Evolutionary conservation across 1,140 invertebrate genomes (phyloP), one percentile per base, ranked within the genome.

Genomic region (Berghia stephanieae): DNA sequence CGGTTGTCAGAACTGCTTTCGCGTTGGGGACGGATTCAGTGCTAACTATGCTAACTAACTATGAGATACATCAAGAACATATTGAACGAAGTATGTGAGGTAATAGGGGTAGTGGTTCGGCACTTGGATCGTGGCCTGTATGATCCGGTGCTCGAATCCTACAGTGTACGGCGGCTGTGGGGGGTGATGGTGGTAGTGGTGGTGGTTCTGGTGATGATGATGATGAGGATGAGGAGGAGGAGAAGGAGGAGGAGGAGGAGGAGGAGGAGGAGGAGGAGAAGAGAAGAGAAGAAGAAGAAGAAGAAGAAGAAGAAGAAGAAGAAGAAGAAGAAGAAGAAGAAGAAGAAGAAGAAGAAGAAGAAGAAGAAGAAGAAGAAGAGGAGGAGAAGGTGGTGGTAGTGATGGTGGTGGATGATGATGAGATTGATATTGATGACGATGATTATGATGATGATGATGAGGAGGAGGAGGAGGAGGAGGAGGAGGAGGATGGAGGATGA

Each of bases 291-390:
- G 31, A 78, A 57, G 18, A 63, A 69, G 27, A 75, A 71, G 36
- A 67, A 40, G 31, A 75, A 24, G 42, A 44, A 55, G 24, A 77
- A 42, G 36, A 36, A 71, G 31, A 78, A 27, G 27, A 66, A 38
- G 55, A 5, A 27, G 43, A 27, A 78, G 55, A 34, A 36, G 40
- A 21, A 78, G 38, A 40, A 31, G 16, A 21, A 63, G 38, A 46
- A 40, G 27, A 34, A 16, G 43, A 24, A 40, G 52, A 10, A 3
- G 43, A 27, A 57, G 34, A 31, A 38, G 38, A 16, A 5, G 69
- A 52, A 49, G 43, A 18, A 71, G 69, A 16, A 73, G 43, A 24
- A 60, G 67, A 27, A 73, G 49, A 18, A 71, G 76, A 43, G 36
- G 49, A 24, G 44, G 46, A 43, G 42, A 38, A 21, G 43, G 49